Base-by-base conservation (phyloP, 2,888 invertebrate genomes). In the Megaustenia siamemsis region DNA sequence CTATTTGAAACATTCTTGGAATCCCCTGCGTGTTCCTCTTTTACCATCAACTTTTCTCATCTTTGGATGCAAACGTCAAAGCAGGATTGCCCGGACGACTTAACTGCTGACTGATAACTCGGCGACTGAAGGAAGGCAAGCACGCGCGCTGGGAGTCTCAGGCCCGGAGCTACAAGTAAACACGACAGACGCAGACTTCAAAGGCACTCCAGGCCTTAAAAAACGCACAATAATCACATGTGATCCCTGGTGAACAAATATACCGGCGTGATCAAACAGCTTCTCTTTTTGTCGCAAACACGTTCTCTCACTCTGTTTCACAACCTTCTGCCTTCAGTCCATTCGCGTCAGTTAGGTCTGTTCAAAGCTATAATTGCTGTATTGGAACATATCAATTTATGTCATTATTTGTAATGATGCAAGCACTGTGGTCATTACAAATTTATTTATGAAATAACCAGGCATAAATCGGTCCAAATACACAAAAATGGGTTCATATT, bases 201-300 rank as follows among this genome's bases (percentile, higher is more conserved):
- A 89, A 89, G 87, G 86, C 60, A 60, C 56, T 40, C 49, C 80
- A 71, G 82, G 83, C 66, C 87, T 84, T 73, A 81, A 88, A 88
- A 88, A 88, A 88, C 85, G 89, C 86, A 84, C 85, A 85, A 83
- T 88, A 89, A 89, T 88, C 88, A 87, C 88, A 87, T 87, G 88
- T 87, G 89, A 88, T 87, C 86, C 85, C 71, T 84, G 84, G 84
- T 86, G 86, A 87, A 87, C 87, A 89, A 89, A 89, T 88, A 88
- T 88, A 86, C 88, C 84, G 82, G 86, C 81, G 83, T 85, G 88
- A 85, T 86, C 88, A 88, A 88, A 88, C 87, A 88, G 68, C 49
- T 81, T 77, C 73, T 73, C 75, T 82, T 77, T 82, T 38, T 69
- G 82, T 82, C 69, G 86, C 85, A 86, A 87, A 87, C 84, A 87